phyloP scores from a whole-genome alignment of 2,113 vertebrate genomes.

The Plecturocebus donacophilus region DNA sequence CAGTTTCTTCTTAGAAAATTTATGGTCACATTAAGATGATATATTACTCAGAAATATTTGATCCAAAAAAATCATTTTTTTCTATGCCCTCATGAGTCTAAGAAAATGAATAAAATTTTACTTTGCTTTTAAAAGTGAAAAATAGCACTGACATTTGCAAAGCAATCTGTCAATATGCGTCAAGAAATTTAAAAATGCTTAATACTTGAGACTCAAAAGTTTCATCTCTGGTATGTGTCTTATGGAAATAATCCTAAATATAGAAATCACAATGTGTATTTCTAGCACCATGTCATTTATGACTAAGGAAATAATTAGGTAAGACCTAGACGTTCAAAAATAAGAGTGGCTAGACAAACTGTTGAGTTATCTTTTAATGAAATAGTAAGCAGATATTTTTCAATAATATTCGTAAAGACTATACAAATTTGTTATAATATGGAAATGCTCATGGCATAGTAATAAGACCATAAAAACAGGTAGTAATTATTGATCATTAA shows the following conservation, averaged over 20 bases:
- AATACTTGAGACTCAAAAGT: neutral
- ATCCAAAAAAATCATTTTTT: conserved; percentile 41
- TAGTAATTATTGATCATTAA: neutral
- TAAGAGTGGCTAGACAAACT: neutral
- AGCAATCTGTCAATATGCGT: neutral
- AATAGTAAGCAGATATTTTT: neutral
- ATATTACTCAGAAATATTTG: neutral
- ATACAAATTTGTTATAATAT: neutral
- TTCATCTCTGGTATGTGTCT: neutral
- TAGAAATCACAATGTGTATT: neutral
- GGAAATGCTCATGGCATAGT: neutral
- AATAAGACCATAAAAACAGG: neutral
- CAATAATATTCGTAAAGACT: neutral
- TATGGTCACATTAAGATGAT: conserved; percentile 13
- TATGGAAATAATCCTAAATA: conserved; percentile 27
- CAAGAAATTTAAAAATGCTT: neutral
- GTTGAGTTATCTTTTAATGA: neutral
- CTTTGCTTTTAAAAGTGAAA: neutral
- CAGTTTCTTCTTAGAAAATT: conserved; percentile 14
- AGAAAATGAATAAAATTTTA: conserved; percentile 29
- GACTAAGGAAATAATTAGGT: neutral
- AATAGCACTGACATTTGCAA: neutral
- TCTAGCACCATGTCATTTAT: neutral
- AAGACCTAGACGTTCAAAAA: neutral
- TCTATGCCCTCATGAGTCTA: neutral